Evolutionary conservation across 2,113 vertebrate species (phyloP), one percentile per base, ranked within the genome.

Genomic region (Gadus macrocephalus): DNA sequence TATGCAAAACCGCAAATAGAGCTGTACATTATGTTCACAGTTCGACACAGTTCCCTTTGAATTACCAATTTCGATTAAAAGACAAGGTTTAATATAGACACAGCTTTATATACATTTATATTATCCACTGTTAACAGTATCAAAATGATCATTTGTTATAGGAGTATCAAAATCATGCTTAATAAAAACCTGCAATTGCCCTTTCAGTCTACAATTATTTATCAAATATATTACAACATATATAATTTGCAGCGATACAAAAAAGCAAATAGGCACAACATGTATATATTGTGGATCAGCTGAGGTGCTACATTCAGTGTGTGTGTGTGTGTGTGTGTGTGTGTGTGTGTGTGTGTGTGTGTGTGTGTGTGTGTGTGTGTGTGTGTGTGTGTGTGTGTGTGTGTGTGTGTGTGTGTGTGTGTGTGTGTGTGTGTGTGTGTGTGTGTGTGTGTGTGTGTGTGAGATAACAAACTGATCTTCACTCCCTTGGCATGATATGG

Each of bases 1-100:
- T 87, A 94, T 91, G 93, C 77, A 82, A 85, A 80, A 91, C 84
- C 87, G 81, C 92, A 83, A 80, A 94, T 86, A 93, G 83, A 93
- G 89, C 93, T 95, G 92, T 94, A 95, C 94, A 96, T 87, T 35
- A 35, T 91, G 86, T 96, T 97, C 96, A 97, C 95, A 98, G 95
- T 93, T 94, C 92, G 88, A 94, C 87, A 94, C 92, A 58, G 89
- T 95, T 95, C 94, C 95, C 93, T 93, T 95, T 91, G 91, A 93
- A 96, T 92, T 94, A 92, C 92, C 90, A 91, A 92, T 70, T n/a
- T 72, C 91, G 80, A 88, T 82, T 83, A 92, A 91, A 93, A 90
- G 85, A 91, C 53, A 92, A 84, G 86, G 86, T 90, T 92, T 83
- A 88, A 91, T 87, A 91, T 86, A 94, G 66, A 93, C 93, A 95